phyloP scores from a whole-genome alignment of 1,140 invertebrate species.

The Ips typographus region DNA sequence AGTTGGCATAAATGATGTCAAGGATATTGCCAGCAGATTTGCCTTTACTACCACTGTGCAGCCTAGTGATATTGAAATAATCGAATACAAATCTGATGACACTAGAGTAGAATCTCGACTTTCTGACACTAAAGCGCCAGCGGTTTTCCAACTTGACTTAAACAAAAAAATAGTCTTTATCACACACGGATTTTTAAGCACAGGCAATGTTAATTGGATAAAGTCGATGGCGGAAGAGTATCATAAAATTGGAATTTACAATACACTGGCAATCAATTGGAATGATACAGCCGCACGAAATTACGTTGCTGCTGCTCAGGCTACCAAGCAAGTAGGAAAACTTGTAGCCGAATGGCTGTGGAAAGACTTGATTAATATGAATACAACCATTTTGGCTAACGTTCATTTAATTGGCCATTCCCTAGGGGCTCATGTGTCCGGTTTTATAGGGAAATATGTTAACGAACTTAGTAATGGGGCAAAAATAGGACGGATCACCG shows the following conservation, averaged over 20 bases:
- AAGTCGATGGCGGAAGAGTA: constrained; percentile 36
- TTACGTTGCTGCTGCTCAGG: constrained; percentile 33
- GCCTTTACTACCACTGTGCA: neutral
- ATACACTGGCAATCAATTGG: constrained; percentile 40
- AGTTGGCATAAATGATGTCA: neutral
- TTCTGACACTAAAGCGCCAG: neutral
- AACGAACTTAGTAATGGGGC: constrained; percentile 48
- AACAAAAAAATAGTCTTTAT: constrained; percentile 30
- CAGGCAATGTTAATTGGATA: constrained; percentile 18
- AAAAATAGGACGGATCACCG: constrained; percentile 61
- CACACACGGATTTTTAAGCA: constrained; percentile 32
- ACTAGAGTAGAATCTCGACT: neutral
- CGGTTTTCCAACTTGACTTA: neutral
- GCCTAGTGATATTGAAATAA: neutral
- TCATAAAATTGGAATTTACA: constrained; percentile 23
- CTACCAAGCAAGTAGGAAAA: constrained; percentile 36
- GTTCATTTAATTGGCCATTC: constrained; percentile 62
- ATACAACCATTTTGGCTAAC: constrained; percentile 40
- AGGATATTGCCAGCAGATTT: neutral
- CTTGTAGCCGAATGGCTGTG: constrained; percentile 42
- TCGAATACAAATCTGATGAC: neutral
- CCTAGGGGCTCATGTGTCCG: constrained; percentile 61
- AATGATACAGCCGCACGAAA: constrained; percentile 26
- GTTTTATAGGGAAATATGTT: constrained; percentile 55
- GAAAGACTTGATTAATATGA: constrained; percentile 46